Evolutionary conservation across 1,140 invertebrate genomes (phyloP), one percentile per base, ranked within the genome.

Genomic region (Sweltsa coloradensis): DNA sequence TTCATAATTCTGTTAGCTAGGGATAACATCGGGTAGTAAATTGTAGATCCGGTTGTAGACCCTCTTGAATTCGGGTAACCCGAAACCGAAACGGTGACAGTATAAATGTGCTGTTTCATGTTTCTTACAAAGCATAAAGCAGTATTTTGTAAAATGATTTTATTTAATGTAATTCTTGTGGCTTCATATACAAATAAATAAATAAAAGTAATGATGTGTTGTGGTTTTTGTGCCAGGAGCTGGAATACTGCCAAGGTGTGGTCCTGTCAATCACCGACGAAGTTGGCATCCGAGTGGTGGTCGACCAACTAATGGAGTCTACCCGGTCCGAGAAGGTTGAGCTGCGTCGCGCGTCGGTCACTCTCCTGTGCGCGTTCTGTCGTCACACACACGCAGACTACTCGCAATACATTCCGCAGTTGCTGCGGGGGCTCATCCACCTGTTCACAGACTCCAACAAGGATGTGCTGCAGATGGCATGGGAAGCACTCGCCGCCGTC

Each of bases 221-320:
- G n/a, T n/a, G n/a, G 14, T 5, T 42, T 25, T 25, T 48, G 29
- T 49, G 49, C 55, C 51, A 80, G 70, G 76, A 95, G 66, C 62
- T 94, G n/a, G 86, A 89, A 56, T 90, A 97, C 63, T 97, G 94
- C 63, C 83, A 93, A 62, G 78, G 84, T 31, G 92, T 98, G 5
- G 79, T 98, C 39, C 65, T 97, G 49, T 92, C 94, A 0, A 84
- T 94, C 3, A 75, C 75, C 1, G 88, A 94, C 59, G 87, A 95
- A 59, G 75, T 79, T 34, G 92, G 91, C 19, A 81, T 95, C 1
- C 71, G 89, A 41, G 81, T 83, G 34, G 83, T 97, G 5, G 83
- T 96, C 67, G 89, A 95, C 63, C 87, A 89, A 50, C 67, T 97
- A n/a, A 75, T 97, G 61, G 81, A 89, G 51, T 77, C 80, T 3